phyloP scores from a whole-genome alignment of 2,797 vertebrate genomes.

The Amblyopsis hoosieri region DNA sequence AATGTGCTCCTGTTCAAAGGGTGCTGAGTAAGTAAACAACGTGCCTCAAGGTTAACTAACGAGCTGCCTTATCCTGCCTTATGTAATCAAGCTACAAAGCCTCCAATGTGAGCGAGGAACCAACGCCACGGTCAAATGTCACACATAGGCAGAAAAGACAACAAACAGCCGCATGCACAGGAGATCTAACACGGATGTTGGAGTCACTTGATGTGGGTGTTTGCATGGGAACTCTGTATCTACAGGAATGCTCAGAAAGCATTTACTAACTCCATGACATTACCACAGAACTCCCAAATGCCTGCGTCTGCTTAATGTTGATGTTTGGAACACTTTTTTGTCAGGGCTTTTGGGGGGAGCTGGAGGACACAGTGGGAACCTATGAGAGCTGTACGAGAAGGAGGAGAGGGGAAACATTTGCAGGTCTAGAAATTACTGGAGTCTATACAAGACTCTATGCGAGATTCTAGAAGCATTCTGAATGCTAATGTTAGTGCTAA shows the following conservation, averaged over 20 bases:
- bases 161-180: constrained; percentile 24
- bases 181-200: constrained; percentile 14
- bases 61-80: constrained; percentile 43
- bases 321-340: no score
- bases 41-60: constrained; percentile 26
- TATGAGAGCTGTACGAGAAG: no score
- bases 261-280: not conserved
- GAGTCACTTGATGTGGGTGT: not conserved
- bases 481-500: no score
- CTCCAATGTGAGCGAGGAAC: constrained; percentile 27
- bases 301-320: no score
- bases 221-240: not conserved
- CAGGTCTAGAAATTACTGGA: no score
- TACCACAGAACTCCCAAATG: no score
- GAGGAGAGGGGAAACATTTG: no score
- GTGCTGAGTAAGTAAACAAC: constrained; percentile 6
- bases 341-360: no score
- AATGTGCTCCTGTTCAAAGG: constrained; percentile 17
- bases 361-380: no score
- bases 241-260: not conserved
- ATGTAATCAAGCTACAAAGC: constrained; percentile 44
- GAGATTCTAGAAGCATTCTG: no score
- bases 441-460: no score
- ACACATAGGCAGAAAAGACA: constrained; percentile 32
- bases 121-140: not conserved